These are phyloP conservation scores for Solenodon paradoxus DNA, from an alignment of 2,113 vertebrate species.

Conservation along the genomic window DNA sequence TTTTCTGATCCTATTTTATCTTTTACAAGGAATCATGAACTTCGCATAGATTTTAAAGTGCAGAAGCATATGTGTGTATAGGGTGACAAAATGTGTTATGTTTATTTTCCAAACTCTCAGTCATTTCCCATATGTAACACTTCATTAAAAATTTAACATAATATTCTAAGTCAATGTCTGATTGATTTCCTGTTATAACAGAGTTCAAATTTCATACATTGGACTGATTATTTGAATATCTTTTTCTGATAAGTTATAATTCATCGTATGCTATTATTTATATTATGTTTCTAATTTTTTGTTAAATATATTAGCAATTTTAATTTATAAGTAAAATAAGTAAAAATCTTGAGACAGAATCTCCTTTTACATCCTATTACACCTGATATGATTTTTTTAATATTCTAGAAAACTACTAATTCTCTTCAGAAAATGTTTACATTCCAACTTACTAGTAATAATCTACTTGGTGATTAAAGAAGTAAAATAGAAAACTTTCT, in stretches of 20 bases:
- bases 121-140: background rate
- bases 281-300: background rate
- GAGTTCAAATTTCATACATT: background rate
- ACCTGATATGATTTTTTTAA: background rate
- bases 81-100: background rate
- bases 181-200: background rate
- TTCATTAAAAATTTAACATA: constrained; percentile 1
- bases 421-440: background rate
- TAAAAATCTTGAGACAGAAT: background rate
- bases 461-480: background rate
- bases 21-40: background rate
- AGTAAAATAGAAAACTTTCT: background rate
- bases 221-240: background rate
- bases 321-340: background rate
- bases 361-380: background rate
- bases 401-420: background rate
- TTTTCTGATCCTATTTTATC: background rate
- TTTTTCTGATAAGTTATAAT: constrained; percentile 11
- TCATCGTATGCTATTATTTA: background rate
- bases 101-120: background rate
- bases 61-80: background rate
- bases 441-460: background rate
- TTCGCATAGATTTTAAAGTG: background rate
- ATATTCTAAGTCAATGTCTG: background rate
- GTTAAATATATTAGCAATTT: background rate